Conservation (phyloP, 2,797 vertebrate genomes). For the Myiotriccus ornatus region DNA sequence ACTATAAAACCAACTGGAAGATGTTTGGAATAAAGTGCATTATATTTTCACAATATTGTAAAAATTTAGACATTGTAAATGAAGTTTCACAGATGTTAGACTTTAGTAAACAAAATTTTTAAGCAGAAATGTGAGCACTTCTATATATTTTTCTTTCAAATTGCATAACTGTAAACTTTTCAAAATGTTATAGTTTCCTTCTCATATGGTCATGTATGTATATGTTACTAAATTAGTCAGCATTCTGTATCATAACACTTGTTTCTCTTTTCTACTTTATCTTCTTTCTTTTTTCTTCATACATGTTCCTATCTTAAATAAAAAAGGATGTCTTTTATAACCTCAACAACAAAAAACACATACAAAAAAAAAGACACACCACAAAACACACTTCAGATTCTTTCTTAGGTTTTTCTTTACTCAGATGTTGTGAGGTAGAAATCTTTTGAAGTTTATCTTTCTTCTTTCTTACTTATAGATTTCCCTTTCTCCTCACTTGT, state of each 20-base stretch:
- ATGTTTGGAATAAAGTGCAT: background rate
- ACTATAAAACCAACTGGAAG: background rate
- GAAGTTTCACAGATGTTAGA: background rate
- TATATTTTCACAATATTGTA: background rate
- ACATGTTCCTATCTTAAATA: background rate
- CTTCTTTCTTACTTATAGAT: background rate
- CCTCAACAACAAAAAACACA: background rate
- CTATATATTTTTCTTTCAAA: background rate
- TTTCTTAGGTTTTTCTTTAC: background rate
- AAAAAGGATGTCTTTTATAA: background rate
- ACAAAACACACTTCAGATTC: background rate
- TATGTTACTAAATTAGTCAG: background rate
- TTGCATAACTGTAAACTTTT: background rate
- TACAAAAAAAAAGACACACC: background rate
- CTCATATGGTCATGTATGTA: background rate
- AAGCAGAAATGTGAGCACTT: background rate
- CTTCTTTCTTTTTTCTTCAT: background rate
- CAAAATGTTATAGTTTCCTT: background rate
- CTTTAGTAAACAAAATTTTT: background rate
- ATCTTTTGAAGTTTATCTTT: constrained; percentile 19
- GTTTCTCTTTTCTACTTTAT: background rate
- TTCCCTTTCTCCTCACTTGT: background rate
- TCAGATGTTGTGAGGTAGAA: background rate
- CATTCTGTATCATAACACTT: background rate
- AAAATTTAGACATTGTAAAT: background rate